These are phyloP conservation scores for Illadopsis cleaveri DNA, from an alignment of 2,113 vertebrate genomes.

Conservation along the genomic window DNA sequence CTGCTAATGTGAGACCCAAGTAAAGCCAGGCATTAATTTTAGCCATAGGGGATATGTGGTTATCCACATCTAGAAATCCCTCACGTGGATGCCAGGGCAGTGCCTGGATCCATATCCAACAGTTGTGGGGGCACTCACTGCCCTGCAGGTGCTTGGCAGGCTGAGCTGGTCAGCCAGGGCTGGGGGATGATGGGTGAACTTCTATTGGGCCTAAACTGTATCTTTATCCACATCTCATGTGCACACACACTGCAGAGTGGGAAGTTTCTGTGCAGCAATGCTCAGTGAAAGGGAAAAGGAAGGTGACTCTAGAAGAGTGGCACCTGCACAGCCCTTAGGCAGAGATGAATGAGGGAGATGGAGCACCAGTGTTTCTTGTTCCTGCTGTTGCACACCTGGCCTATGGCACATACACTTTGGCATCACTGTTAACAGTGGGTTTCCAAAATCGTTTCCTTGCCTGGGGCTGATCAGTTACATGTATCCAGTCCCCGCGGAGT, in stretches of 20 bases:
- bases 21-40: not conserved
- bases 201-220: not conserved
- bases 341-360: not conserved
- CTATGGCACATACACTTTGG: accelerated
- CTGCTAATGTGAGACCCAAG: not conserved
- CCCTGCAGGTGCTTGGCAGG: not conserved
- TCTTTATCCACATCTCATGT: not conserved
- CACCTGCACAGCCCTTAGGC: not conserved
- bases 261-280: no score
- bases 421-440: no score
- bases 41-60: not conserved
- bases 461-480: not conserved
- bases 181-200: accelerated
- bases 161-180: accelerated
- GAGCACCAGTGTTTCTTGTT: not conserved
- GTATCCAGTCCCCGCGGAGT: accelerated
- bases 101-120: not conserved
- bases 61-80: not conserved
- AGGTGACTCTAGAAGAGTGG: not conserved
- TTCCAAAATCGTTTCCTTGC: not conserved
- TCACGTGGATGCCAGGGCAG: not conserved
- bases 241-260: not conserved
- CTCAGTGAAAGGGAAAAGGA: not conserved
- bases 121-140: no score
- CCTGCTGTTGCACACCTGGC: not conserved